Conservation (phyloP, 2,888 invertebrate genomes). For the Eucera pruinosa region DNA sequence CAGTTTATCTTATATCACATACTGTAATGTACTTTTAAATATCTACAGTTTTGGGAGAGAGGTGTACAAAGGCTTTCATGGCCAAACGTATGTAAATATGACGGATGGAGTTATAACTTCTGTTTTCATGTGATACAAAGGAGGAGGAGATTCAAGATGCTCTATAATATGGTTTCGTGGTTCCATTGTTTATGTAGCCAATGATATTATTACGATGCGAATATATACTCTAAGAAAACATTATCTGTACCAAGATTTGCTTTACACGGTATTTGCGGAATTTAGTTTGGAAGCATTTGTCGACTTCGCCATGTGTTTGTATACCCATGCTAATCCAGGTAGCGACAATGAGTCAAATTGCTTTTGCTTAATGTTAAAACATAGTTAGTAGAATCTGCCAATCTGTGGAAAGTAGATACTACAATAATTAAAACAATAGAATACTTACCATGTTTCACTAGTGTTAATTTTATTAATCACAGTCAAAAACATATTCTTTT, state of each 20-base stretch:
- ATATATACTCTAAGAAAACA: slow-evolving; percentile 10
- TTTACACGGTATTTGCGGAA: slow-evolving; percentile 24
- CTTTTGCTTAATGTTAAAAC: neutral
- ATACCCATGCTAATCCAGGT: neutral
- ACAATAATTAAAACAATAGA: too few species aligned
- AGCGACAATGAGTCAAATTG: neutral
- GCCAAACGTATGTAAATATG: too few species aligned
- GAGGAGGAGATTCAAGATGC: slow-evolving; percentile 8
- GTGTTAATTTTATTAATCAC: too few species aligned
- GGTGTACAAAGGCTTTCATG: too few species aligned
- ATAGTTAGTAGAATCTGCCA: neutral
- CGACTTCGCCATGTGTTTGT: neutral
- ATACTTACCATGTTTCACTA: too few species aligned
- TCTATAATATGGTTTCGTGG: slow-evolving; percentile 17
- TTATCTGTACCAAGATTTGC: slow-evolving; percentile 18
- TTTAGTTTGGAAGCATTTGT: neutral
- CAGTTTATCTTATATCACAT: too few species aligned
- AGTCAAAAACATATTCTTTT: too few species aligned
- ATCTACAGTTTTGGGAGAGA: too few species aligned
- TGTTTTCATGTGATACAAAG: slow-evolving; percentile 5
- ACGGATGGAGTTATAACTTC: slow-evolving; percentile 23
- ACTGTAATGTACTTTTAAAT: too few species aligned
- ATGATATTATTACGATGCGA: slow-evolving; percentile 32
- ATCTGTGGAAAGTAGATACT: too few species aligned
- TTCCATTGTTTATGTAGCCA: slow-evolving; percentile 25